Conservation (phyloP, 2,888 invertebrate genomes). For the Leucophenga montana region DNA sequence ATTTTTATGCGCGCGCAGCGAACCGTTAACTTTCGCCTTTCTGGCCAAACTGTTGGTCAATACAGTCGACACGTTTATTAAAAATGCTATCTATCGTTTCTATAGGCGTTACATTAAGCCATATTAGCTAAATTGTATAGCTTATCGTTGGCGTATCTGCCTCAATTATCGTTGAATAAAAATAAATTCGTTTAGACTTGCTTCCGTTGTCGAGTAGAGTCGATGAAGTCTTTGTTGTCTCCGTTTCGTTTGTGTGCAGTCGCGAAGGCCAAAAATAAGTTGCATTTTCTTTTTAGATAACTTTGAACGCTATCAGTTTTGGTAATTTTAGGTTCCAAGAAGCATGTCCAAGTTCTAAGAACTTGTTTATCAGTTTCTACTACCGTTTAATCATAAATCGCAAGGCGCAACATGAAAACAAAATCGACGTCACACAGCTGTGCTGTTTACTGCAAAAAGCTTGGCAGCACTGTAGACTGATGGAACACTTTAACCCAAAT, state of each 20-base stretch:
- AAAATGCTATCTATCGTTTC: not conserved
- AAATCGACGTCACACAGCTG: no score
- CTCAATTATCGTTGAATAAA: slow-evolving; percentile 1
- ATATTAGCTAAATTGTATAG: slow-evolving; percentile 15
- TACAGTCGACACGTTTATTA: not conserved
- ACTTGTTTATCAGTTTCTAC: no score
- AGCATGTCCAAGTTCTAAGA: not conserved
- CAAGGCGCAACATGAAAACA: no score
- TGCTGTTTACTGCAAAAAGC: no score
- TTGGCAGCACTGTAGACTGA: no score
- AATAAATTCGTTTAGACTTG: not conserved
- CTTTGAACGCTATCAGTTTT: no score
- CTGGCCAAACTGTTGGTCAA: not conserved
- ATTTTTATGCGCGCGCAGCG: slow-evolving; percentile 6
- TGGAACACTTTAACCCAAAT: no score
- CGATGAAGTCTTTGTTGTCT: not conserved
- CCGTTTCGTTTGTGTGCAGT: slow-evolving; percentile 30
- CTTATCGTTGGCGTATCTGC: slow-evolving; percentile 19
- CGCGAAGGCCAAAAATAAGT: slow-evolving; percentile 37
- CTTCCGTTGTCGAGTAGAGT: no score
- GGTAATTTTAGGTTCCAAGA: no score
- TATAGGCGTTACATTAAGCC: slow-evolving; percentile 3
- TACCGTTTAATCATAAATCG: no score
- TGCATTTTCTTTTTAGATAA: not conserved
- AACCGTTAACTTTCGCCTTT: not conserved